A percentile compares a stretch with the other conserved stretches of the same genome.
phyloP scores from a whole-genome alignment of 2,797 vertebrate species.

The Muraenolepis orangiensis region DNA sequence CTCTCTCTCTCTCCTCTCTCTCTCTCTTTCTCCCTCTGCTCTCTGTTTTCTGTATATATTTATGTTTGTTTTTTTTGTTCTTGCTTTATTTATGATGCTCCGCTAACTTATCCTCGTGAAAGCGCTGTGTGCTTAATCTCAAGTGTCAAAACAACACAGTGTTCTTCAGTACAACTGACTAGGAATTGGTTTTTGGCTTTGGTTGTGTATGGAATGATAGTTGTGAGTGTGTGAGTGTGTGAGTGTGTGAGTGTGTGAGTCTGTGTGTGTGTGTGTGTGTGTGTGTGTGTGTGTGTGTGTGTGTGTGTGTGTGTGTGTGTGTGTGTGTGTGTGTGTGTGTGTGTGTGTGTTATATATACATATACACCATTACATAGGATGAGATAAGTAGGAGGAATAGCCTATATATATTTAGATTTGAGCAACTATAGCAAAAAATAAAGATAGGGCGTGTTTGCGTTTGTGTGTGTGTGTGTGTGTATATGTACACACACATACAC shows the following conservation, averaged over 20 bases:
- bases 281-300: not conserved
- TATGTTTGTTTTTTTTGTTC: not conserved
- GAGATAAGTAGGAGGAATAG: not conserved
- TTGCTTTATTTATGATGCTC: slow-evolving; percentile 17
- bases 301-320: not conserved
- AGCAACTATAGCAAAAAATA: not conserved
- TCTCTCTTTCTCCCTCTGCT: not conserved
- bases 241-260: too few species aligned
- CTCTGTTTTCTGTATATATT: not conserved
- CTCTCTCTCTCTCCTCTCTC: not conserved
- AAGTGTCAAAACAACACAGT: slow-evolving; percentile 41
- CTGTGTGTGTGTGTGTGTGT: not conserved
- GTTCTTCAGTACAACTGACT: slow-evolving; percentile 47
- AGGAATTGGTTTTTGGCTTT: slow-evolving; percentile 37
- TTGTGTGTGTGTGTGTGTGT: too few species aligned
- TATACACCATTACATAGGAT: not conserved
- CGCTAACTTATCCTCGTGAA: slow-evolving; percentile 30
- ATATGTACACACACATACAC: too few species aligned
- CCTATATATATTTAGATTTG: not conserved
- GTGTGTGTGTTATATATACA: too few species aligned
- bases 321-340: not conserved
- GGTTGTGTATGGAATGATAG: not conserved
- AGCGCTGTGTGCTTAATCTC: slow-evolving; percentile 54
- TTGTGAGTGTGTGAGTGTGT: too few species aligned
- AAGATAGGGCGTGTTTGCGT: not conserved